These are phyloP conservation scores for Caenorhabditis elegans DNA, from an alignment of 1,140 invertebrate species.

Conservation along the genomic window WBcel235 BX284602.5:11959501-11960000, in stretches of 20 bases:
- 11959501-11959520: background rate
- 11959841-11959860: too few species aligned
- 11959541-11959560: background rate
- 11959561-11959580: background rate
- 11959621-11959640: constrained; percentile 23
- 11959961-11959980: too few species aligned
- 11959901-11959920: too few species aligned
- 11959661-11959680: constrained; percentile 27
- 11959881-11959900: too few species aligned
- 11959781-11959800: background rate
- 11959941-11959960: too few species aligned
- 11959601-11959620: constrained; percentile 42
- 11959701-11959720: constrained; percentile 21
- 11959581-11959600: constrained; percentile 31
- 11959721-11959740: constrained; percentile 18
- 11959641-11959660: constrained; percentile 30
- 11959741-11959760: background rate
- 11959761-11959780: background rate
- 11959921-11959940: too few species aligned
- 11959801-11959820: background rate
- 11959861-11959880: too few species aligned
- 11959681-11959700: constrained; percentile 22
- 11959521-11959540: background rate
- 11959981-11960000: constrained; percentile 31
- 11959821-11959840: too few species aligned